phyloP scores from a whole-genome alignment of 1,140 invertebrate genomes.

The Drosophila sp. region DNA sequence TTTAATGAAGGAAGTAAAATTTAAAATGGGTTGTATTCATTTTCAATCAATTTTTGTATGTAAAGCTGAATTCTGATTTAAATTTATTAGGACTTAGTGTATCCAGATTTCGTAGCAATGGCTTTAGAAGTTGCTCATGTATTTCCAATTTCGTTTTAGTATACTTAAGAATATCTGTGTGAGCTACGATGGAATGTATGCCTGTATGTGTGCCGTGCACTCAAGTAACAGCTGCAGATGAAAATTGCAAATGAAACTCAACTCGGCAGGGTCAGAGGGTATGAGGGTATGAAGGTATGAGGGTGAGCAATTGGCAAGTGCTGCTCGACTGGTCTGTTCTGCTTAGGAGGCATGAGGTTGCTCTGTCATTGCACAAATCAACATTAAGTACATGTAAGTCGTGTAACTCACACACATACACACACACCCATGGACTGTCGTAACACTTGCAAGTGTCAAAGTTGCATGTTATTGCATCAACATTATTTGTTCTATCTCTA shows the following conservation, averaged over 20 bases:
- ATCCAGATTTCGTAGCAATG: constrained; percentile 35
- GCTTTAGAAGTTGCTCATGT: constrained; percentile 62
- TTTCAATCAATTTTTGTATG: no score
- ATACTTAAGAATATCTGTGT: constrained; percentile 39
- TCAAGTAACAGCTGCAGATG: constrained; percentile 75
- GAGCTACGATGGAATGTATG: constrained; percentile 30
- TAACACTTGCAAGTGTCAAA: constrained; percentile 66
- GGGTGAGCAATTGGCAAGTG: constrained; percentile 40
- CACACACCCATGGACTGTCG: neutral
- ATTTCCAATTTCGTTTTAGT: constrained; percentile 68
- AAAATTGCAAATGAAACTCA: constrained; percentile 81
- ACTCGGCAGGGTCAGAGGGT: constrained; percentile 41
- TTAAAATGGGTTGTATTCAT: no score
- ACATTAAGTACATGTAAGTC: constrained; percentile 79
- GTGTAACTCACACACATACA: constrained; percentile 36
- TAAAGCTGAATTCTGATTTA: no score
- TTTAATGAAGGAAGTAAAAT: no score
- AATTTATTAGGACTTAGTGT: no score
- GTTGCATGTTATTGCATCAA: constrained; percentile 80
- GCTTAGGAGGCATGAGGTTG: constrained; percentile 45
- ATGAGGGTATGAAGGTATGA: no score
- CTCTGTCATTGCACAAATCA: constrained; percentile 69
- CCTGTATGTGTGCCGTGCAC: constrained; percentile 55
- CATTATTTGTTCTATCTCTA: constrained; percentile 58
- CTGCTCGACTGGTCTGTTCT: constrained; percentile 22